Evolutionary conservation across 35 echinoderm and acorn worm species (phyloP), one percentile per base, ranked within the genome.

Genomic region (Apostichopus californicus): DNA sequence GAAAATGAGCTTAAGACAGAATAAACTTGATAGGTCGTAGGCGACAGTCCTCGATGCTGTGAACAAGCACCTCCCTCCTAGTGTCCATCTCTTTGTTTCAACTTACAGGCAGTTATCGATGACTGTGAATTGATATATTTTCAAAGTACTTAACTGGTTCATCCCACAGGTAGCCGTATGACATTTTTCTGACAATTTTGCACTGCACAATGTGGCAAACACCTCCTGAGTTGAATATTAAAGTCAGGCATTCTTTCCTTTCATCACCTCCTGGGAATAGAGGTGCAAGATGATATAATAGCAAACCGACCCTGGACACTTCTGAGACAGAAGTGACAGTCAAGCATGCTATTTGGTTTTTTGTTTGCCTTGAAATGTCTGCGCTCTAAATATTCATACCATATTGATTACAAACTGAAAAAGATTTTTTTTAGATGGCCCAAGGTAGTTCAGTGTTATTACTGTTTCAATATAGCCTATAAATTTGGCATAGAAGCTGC

Each of bases 111-210:
- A 22, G 20, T 18, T 20, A 20, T 22, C 17, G 71, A 75, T 75
- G 71, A 75, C 71, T 18, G 71, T 18, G 17, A 75, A 75, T 22
- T 75, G 71, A 75, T 75, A 75, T 75, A 75, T 75, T 75, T 75
- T 75, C 17, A n/a, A 75, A 75, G 71, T 75, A 75, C 71, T 75
- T 22, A 75, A 75, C 15, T n/a, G 71, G 17, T 75, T n/a, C 5
- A 75, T 75, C 71, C 15, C 71, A 75, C 17, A 75, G 71, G 71
- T 75, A 75, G 71, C 71, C 9, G 7, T 20, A 75, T 75, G 17
- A 22, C 7, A 75, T 18, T 75, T 75, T 14, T 75, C 64, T 68
- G 64, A 18, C 64, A 75, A 75, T 75, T 20, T 75, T 22, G 71
- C 15, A 75, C 71, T 22, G 71, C 71, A 75, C 14, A 75, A 18